Evolutionary conservation across 2,888 invertebrate genomes (phyloP).

Genomic region (Hydraecia micacea): DNA sequence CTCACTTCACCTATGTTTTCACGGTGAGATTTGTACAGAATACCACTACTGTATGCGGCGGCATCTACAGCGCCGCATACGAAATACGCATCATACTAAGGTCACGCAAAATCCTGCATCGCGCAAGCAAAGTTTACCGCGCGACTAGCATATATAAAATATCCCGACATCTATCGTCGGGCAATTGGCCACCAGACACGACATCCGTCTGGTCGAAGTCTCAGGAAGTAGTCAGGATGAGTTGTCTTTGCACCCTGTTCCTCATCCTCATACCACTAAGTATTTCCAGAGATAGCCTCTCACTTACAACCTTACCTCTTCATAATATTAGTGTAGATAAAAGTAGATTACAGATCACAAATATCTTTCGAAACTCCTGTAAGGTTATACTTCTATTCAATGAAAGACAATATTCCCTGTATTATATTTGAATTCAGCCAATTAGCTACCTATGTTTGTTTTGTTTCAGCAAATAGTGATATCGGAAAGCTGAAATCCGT

Average conservation of each 20-base stretch:
- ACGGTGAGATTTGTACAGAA: no score
- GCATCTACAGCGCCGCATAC: not conserved
- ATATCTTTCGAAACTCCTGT: not conserved
- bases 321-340: not conserved
- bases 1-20: no score
- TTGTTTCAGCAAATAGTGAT: slow-evolving; percentile 29
- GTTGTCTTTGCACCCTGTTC: not conserved
- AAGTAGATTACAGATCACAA: not conserved
- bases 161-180: not conserved
- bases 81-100: not conserved
- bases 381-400: not conserved
- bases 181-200: not conserved
- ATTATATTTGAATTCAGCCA: slow-evolving; percentile 9
- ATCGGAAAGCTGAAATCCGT: slow-evolving; percentile 5
- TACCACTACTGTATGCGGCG: not conserved
- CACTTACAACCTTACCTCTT: no score
- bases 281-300: not conserved
- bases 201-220: not conserved
- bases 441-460: slow-evolving; percentile 17
- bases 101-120: not conserved
- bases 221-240: no score
- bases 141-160: not conserved
- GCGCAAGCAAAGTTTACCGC: no score
- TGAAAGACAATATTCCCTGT: not conserved
- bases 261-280: not conserved